A percentile compares a stretch with the other conserved stretches of the same genome.
Evolutionary conservation across 2,888 invertebrate genomes (phyloP).

Genomic region (Zygaena filipendulae): DNA sequence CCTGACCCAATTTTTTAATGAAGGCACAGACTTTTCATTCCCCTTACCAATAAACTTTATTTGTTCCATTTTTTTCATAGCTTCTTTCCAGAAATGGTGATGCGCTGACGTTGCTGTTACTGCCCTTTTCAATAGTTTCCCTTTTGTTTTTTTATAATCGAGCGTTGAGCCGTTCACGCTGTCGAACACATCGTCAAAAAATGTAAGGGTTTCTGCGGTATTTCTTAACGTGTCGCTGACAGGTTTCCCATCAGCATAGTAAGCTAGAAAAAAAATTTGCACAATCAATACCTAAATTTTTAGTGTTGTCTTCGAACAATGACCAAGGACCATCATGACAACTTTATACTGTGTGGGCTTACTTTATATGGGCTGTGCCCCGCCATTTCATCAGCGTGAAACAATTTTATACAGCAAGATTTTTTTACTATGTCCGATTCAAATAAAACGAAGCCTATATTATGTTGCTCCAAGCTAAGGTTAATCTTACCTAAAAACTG

Average conservation of each 20-base stretch:
- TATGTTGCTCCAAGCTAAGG: too few species aligned
- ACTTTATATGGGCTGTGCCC: too few species aligned
- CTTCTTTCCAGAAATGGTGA: slow-evolving; percentile 11
- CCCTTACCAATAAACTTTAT: slow-evolving; percentile 11
- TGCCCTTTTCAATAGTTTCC: slow-evolving; percentile 8
- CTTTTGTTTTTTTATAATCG: slow-evolving; percentile 5
- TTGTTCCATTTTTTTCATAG: slow-evolving; percentile 5
- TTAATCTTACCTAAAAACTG: too few species aligned
- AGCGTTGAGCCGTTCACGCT: slow-evolving; percentile 8
- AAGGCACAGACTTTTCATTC: slow-evolving; percentile 11
- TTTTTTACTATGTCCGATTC: too few species aligned
- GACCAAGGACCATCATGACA: too few species aligned
- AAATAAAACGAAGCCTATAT: too few species aligned
- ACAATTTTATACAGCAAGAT: too few species aligned
- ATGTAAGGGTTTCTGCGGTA: slow-evolving; percentile 1
- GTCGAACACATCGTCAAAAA: slow-evolving; percentile 13
- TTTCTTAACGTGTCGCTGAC: slow-evolving; percentile 9
- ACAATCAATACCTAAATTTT: too few species aligned
- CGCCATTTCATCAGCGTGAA: too few species aligned
- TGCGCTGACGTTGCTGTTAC: slow-evolving; percentile 5
- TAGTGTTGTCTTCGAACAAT: too few species aligned
- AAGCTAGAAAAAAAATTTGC: slow-evolving; percentile 4
- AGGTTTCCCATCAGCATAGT: slow-evolving; percentile 4
- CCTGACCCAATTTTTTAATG: slow-evolving; percentile 12
- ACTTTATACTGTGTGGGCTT: too few species aligned